Conservation (phyloP, 2,797 vertebrate genomes). For the Ctenopoma kingsleyae region DNA sequence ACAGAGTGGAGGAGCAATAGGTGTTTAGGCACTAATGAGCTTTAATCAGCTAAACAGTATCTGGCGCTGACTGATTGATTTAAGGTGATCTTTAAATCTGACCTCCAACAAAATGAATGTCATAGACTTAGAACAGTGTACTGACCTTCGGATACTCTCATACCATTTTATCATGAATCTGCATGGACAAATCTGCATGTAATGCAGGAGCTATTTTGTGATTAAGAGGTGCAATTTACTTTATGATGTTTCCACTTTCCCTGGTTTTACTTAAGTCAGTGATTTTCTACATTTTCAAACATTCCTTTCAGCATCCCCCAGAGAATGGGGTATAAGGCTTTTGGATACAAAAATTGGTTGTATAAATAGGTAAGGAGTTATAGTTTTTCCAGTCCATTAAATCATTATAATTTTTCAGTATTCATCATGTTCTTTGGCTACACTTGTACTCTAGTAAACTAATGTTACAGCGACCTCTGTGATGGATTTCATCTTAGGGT, state of each 20-base stretch:
- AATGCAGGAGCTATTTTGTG: constrained; percentile 23
- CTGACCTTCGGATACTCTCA: not conserved
- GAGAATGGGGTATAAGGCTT: not conserved
- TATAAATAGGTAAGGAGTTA: constrained; percentile 1
- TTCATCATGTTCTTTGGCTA: constrained; percentile 2
- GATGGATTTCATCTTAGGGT: not conserved
- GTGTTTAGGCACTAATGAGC: constrained; percentile 27
- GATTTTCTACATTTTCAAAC: constrained; percentile 25
- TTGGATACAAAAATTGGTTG: not conserved
- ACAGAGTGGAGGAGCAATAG: constrained; percentile 18
- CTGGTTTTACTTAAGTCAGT: constrained; percentile 33
- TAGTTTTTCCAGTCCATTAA: constrained; percentile 18
- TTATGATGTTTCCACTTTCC: constrained; percentile 14
- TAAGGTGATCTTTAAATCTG: constrained; percentile 19
- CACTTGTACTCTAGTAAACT: not conserved
- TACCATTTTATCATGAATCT: constrained; percentile 12
- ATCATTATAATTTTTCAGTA: not conserved
- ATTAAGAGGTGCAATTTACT: constrained; percentile 17
- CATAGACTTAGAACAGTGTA: not conserved
- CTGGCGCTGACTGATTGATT: constrained; percentile 2
- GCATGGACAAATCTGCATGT: not conserved
- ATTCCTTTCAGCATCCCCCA: constrained; percentile 6
- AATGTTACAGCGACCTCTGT: not conserved
- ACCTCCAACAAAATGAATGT: not conserved
- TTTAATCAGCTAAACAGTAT: constrained; percentile 24